Evolutionary conservation across 2,113 vertebrate genomes (phyloP).

Genomic region (Felis chaus): DNA sequence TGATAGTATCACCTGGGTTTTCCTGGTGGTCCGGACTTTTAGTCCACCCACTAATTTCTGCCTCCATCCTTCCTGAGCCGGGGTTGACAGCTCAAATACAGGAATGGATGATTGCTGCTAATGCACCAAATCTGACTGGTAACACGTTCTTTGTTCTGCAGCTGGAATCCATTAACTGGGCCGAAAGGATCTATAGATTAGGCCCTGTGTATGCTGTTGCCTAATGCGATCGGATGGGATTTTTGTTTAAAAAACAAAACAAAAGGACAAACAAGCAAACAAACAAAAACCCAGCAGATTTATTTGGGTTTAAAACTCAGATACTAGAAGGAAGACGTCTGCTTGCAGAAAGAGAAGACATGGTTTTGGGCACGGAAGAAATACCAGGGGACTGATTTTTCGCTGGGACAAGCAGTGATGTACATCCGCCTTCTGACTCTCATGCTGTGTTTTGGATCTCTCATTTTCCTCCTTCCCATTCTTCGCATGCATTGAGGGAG

Average conservation of each 20-base stretch:
- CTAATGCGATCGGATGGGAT: neutral
- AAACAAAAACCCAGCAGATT: neutral
- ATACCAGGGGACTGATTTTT: neutral
- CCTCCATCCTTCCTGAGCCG: neutral
- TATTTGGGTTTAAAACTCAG: neutral
- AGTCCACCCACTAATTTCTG: neutral
- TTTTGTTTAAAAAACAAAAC: constrained; percentile 41
- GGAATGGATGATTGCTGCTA: neutral
- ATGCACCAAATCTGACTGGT: neutral
- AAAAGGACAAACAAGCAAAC: neutral
- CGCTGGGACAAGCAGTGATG: no score
- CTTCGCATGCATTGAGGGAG: neutral
- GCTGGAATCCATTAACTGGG: neutral
- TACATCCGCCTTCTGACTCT: no score
- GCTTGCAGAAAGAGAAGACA: neutral
- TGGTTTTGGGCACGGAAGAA: neutral
- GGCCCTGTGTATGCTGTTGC: neutral
- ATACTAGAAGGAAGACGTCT: neutral
- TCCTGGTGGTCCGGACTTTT: no score
- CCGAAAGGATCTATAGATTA: neutral
- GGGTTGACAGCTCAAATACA: neutral
- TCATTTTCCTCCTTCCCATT: neutral
- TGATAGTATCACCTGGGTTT: neutral
- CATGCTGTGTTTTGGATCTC: neutral
- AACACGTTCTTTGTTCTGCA: neutral